Evolutionary conservation across 2,888 invertebrate genomes (phyloP), one percentile per base, ranked within the genome.

Genomic region (Mythimna loreyi): DNA sequence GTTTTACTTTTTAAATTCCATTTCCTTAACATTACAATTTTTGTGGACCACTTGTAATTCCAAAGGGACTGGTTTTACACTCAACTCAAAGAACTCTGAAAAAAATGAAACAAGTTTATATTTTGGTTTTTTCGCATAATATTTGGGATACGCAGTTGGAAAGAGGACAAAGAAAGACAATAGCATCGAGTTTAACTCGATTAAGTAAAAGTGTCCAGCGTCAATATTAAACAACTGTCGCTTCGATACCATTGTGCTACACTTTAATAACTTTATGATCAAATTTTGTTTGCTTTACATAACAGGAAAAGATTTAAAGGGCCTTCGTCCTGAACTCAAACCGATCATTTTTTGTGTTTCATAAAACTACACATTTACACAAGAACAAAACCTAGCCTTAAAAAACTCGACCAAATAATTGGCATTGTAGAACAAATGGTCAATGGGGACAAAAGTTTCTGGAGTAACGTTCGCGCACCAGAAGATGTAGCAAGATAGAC

Each of bases 171-270:
- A 81, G 59, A 49, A 55, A 55, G 49, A 71, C 67, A 82, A 75
- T 67, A 53, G 53, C 62, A 45, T 8, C 21, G 45, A 68, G 62
- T 67, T 56, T 67, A 78, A 79, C 65, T 71, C 65, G 67, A 78
- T 75, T 75, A 79, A 71, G 65, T 66, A 78, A 80, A 82, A 62
- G 79, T 71, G 71, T 68, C 69, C 65, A 59, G 61, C 56, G 66
- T 78, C 78, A 79, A 75, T 82, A 78, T 79, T 78, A 63, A 67
- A 68, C 61, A 60, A 81, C 61, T 75, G 40, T 40, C 52, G 55
- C 53, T 40, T 56, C 53, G 63, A 57, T 65, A 52, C 53, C 57
- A 45, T 50, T 33, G 50, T 47, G 56, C 52, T 28, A 53, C 47
- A 57, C 23, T 65, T 49, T 55, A 57, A 74, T 55, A 67, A 69